Base-by-base conservation (phyloP, 2,888 invertebrate genomes). In the Odontocolon sp. region DNA sequence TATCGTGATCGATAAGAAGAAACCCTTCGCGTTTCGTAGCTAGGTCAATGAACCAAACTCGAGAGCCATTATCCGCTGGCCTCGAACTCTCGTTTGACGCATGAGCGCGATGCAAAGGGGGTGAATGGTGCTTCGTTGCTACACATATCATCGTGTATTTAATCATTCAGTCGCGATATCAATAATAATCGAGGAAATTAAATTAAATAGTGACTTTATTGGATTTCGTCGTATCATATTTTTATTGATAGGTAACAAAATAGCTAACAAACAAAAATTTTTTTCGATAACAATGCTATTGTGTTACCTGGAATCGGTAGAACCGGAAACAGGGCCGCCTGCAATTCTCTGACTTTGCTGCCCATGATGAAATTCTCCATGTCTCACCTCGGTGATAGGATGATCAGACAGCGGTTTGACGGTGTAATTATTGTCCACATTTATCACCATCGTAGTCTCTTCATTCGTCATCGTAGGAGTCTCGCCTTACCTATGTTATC, bases 271-370 rank as follows among this genome's bases (percentile, higher is more conserved):
- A n/a, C n/a, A n/a, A n/a, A n/a, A n/a, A n/a, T n/a, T n/a, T n/a
- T n/a, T n/a, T n/a, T n/a, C n/a, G n/a, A n/a, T 26, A 11, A 23
- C 11, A 11, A n/a, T 5, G 21, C 47, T 40, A 40, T 45, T 57
- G 56, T 63, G 56, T 84, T 78, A 90, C 89, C 86, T 71, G 88
- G 85, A 63, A 88, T 87, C 50, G 89, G 88, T 63, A 87, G 87
- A 74, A 90, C 80, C 54, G 95, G 95, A 89, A 95, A 95, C 70
- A 95, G 90, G 59, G 93, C 92, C 54, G 94, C 93, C 89, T 95
- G 95, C 73, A 95, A 91, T 71, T 93, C 92, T 89, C 92, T 93
- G 38, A 95, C 94, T 89, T 91, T 92, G 81, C 92, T 86, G 80
- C 68, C 83, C 61, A 80, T 76, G 54, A 82, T 59, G 64, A 81